Conservation (phyloP, 2,113 vertebrate genomes). For the Corythornis cristatus region DNA sequence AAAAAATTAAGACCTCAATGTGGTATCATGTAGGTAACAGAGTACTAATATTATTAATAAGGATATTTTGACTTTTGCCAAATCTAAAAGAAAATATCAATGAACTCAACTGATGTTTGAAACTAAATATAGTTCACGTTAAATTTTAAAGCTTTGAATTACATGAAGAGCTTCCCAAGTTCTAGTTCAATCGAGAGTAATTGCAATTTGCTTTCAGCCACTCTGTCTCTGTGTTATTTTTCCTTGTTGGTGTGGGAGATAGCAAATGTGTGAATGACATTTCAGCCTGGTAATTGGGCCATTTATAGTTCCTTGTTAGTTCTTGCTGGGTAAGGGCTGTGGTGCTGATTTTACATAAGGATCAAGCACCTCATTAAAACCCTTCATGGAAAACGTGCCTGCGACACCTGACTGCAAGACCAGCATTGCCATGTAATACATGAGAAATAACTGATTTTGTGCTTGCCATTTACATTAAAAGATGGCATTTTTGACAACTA, state of each 20-base stretch:
- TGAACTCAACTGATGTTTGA: background rate
- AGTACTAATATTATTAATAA: background rate
- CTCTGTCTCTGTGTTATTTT: conserved; percentile 35
- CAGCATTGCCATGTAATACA: background rate
- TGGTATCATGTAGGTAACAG: background rate
- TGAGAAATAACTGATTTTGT: background rate
- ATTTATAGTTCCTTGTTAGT: conserved; percentile 67
- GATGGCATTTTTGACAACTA: background rate
- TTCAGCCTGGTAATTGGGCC: conserved; percentile 61
- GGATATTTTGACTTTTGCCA: background rate
- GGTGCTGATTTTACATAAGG: conserved; percentile 41
- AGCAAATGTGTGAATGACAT: conserved; percentile 65
- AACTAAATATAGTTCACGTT: conserved; percentile 8
- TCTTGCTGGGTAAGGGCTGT: conserved; percentile 18
- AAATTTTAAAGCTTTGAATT: conserved; percentile 60
- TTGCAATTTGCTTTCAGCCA: conserved; percentile 62
- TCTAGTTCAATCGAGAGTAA: conserved; percentile 48
- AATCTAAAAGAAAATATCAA: background rate
- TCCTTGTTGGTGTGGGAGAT: conserved; percentile 62
- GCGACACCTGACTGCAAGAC: background rate
- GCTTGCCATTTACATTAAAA: background rate
- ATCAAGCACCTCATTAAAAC: conserved; percentile 53
- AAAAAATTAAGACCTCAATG: background rate
- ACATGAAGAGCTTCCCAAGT: background rate
- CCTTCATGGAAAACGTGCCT: background rate